Evolutionary conservation across 2,888 invertebrate species (phyloP).

Genomic region (Alviniconcha strummeri): DNA sequence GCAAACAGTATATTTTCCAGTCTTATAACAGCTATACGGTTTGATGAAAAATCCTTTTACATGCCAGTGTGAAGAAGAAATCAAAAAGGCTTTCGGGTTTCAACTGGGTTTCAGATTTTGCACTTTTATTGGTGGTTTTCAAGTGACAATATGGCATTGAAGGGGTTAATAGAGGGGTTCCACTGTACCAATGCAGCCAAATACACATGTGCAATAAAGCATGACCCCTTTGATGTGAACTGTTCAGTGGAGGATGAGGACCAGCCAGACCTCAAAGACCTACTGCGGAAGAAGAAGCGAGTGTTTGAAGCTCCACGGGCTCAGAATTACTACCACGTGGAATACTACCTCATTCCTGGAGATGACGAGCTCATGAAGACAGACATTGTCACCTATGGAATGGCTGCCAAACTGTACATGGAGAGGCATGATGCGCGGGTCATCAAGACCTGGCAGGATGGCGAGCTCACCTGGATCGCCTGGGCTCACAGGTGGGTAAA

Average conservation of each 20-base stretch:
- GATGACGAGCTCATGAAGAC: slow-evolving; percentile 65
- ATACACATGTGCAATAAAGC: too few relatives aligned
- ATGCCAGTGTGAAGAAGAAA: too few relatives aligned
- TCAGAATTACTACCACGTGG: slow-evolving; percentile 70
- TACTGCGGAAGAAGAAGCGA: slow-evolving; percentile 61
- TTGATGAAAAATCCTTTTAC: too few relatives aligned
- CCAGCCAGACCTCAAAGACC: slow-evolving; percentile 56
- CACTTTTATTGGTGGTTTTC: too few relatives aligned
- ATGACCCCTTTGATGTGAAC: too few relatives aligned
- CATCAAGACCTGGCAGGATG: slow-evolving; percentile 71
- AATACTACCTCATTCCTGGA: slow-evolving; percentile 70
- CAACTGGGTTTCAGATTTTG: too few relatives aligned
- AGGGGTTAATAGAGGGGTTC: too few relatives aligned
- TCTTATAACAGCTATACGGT: too few relatives aligned
- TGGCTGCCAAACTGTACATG: slow-evolving; percentile 71
- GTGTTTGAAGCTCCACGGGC: slow-evolving; percentile 68
- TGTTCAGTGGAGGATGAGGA: slow-evolving; percentile 56
- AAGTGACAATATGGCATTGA: too few relatives aligned
- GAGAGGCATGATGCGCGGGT: slow-evolving; percentile 68
- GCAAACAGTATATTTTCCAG: too few relatives aligned
- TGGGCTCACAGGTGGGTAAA: slow-evolving; percentile 70
- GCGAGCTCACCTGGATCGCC: slow-evolving; percentile 70
- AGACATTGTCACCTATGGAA: slow-evolving; percentile 70
- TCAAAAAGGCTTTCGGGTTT: too few relatives aligned
- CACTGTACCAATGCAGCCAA: too few relatives aligned